Percentiles rank a stretch among this genome's conserved stretches.
phyloP scores from a whole-genome alignment of 2,113 vertebrate genomes.

The Vidua chalybeata region DNA sequence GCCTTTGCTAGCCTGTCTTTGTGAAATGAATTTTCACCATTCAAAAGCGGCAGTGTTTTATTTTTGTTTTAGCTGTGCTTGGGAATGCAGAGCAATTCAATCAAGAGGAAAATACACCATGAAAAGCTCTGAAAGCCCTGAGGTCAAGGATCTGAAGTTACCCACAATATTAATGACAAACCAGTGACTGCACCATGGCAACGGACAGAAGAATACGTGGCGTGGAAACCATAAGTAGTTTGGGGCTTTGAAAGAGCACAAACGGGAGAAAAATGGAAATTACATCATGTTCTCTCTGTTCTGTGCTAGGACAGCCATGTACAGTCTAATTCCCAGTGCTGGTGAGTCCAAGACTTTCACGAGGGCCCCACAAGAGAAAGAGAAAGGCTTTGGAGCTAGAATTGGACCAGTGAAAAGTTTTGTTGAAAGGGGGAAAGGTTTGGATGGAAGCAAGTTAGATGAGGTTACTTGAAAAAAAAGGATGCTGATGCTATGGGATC shows the following conservation, averaged over 20 bases:
- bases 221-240: slow-evolving; percentile 60
- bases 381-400: not conserved
- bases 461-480: not conserved
- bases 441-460: not conserved
- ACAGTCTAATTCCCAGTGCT: slow-evolving; percentile 47
- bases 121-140: slow-evolving; percentile 69
- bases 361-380: not conserved
- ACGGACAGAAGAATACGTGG: slow-evolving; percentile 62
- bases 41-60: slow-evolving; percentile 67
- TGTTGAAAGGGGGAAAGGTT: not conserved
- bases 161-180: slow-evolving; percentile 73
- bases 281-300: slow-evolving; percentile 71
- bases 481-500: not conserved
- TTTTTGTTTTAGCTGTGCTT: slow-evolving; percentile 67
- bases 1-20: slow-evolving; percentile 55
- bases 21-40: slow-evolving; percentile 55
- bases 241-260: slow-evolving; percentile 63
- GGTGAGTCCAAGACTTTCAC: slow-evolving; percentile 2
- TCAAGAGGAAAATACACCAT: slow-evolving; percentile 72
- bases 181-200: slow-evolving; percentile 63
- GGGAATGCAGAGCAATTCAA: slow-evolving; percentile 72
- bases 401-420: not conserved
- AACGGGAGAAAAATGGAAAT: slow-evolving; percentile 70
- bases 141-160: slow-evolving; percentile 75
- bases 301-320: slow-evolving; percentile 60